Evolutionary conservation across 2,888 invertebrate genomes (phyloP), one percentile per base, ranked within the genome.

Genomic region (Pseudococcus viburni): DNA sequence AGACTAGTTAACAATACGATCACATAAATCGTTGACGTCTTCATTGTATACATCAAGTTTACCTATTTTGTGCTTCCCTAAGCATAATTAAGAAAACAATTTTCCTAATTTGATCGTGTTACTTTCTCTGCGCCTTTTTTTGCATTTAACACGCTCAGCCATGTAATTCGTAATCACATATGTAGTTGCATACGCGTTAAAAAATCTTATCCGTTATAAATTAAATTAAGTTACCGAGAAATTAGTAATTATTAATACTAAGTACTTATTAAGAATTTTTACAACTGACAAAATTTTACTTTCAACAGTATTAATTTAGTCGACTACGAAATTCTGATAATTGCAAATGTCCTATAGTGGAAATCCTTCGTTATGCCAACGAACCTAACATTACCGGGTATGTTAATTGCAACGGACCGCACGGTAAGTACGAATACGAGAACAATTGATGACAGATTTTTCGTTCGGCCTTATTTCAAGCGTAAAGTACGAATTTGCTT

Each of bases 251-350:
- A 33, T 42, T 22, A 80, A 42, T 42, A n/a, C n/a, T 80, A 42
- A 42, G 42, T 80, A 26, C 19, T 80, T 42, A 80, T 80, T 80
- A 80, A 19, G 42, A 80, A 42, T 80, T 80, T 80, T 80, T 80
- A 73, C 80, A 42, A 80, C 80, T 80, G 80, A 80, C 80, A 80
- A 80, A 80, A 42, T 80, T 80, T 80, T 80, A 80, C 80, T 80
- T 80, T 80, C 80, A 42, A 80, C 80, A 19, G 17, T 80, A 80
- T 80, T 80, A 80, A 80, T 80, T 80, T 80, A 42, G 80, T 80
- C 80, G 80, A 46, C n/a, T 80, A 42, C 80, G 42, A 39, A 80
- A 80, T 42, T 80, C 17, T 80, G 26, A 42, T 80, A 80, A 80
- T 80, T 42, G 80, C 17, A 42, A 42, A 42, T 42, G 80, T 80